Base-by-base conservation (phyloP, 2,797 vertebrate species). In the Trachurus trachurus region DNA sequence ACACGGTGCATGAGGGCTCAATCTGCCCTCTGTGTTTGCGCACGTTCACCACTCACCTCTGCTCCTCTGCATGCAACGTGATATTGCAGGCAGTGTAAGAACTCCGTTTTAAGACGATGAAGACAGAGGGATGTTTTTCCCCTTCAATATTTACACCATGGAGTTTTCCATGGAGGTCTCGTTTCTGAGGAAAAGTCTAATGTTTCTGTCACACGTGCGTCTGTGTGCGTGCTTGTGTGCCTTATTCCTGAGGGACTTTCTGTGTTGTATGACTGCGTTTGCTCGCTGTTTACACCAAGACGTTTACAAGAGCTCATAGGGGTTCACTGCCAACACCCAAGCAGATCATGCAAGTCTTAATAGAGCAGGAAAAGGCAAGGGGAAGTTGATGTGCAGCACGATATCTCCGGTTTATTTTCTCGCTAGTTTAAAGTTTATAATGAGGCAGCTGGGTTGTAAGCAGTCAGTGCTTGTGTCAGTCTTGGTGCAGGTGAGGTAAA, bases 391-490 rank as follows among this genome's bases (percentile, higher is more conserved):
- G 53, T 52, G 81, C 63, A 16, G 81, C 66, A 3, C 7, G 73
- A 92, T 92, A 89, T 80, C 85, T 91, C 88, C 81, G 86, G 87
- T 91, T 90, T 88, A 83, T 89, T 89, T 90, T 76, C 80, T 81
- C 50, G 4, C 71, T 53, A 42, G 80, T 82, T 86, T 81, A 78
- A 80, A 76, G 85, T 91, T 90, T 84, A 85, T 83, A 83, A 84
- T 65, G 62, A 70, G 64, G 56, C 86, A 56, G 84, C 78, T 63
- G 81, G 52, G 71, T 66, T 79, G 76, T 76, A 29, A 68, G 61
- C 42, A 19, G 58, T 50, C 54, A 1, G 21, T 15, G 64, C 49
- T 66, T 26, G 31, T 50, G 17, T 70, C 66, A 19, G 62, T 60
- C 74, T 57, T 9, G 22, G 42, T 45, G 74, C 74, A 91, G 85